These are phyloP conservation scores for Stenurella melanura DNA, from an alignment of 2,888 invertebrate species.

Conservation along the genomic window DNA sequence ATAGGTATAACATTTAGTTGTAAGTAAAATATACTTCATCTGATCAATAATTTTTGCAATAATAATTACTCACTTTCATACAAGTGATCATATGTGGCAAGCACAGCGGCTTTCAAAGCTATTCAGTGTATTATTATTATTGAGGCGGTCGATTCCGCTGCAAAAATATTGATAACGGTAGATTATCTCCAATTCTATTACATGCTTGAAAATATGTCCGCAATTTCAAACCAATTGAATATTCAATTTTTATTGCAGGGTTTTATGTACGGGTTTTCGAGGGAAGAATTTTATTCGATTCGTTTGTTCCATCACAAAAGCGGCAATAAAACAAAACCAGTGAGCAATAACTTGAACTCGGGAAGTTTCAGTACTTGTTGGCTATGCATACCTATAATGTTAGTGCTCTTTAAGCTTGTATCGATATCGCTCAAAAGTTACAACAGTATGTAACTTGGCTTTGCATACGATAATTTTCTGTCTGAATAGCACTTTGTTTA, in stretches of 20 bases:
- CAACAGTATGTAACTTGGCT: too few species aligned
- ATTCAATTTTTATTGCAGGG: neutral
- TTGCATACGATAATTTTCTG: too few species aligned
- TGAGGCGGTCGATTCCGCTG: neutral
- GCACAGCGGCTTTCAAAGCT: too few species aligned
- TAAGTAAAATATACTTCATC: too few species aligned
- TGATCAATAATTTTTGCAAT: neutral
- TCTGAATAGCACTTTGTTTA: too few species aligned
- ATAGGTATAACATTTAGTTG: too few species aligned
- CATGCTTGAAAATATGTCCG: neutral
- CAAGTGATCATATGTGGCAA: neutral
- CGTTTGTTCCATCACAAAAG: slow-evolving; percentile 5
- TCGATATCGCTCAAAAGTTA: neutral
- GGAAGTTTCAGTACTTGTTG: neutral
- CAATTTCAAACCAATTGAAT: neutral
- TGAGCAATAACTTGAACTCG: neutral
- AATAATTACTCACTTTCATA: neutral
- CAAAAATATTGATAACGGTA: slow-evolving; percentile 4
- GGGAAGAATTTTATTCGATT: slow-evolving; percentile 6
- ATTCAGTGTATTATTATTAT: neutral
- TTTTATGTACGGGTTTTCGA: neutral
- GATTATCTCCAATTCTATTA: neutral
- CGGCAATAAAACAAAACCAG: slow-evolving; percentile 9
- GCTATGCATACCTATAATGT: neutral
- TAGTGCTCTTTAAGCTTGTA: too few species aligned